Conservation (phyloP, 1,140 invertebrate genomes). For the Schmidtea mediterranea region DNA sequence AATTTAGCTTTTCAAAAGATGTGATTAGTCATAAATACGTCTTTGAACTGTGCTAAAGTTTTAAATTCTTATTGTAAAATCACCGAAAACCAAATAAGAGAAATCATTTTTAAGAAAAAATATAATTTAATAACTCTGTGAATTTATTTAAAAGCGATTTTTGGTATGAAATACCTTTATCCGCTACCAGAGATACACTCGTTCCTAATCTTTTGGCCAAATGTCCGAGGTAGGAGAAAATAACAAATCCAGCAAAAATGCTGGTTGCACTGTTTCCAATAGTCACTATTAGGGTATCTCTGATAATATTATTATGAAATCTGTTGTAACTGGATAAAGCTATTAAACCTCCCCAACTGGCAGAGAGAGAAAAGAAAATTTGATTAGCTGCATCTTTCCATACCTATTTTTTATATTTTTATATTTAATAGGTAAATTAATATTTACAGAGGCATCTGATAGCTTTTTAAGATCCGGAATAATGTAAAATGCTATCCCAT, state of each 20-base stretch:
- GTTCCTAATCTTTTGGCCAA: slow-evolving; percentile 37
- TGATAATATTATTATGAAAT: slow-evolving; percentile 53
- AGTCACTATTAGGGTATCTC: slow-evolving; percentile 68
- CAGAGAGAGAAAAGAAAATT: slow-evolving; percentile 69
- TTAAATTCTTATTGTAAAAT: too few species aligned
- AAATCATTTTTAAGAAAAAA: too few species aligned
- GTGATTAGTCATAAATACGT: too few species aligned
- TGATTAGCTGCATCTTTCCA: slow-evolving; percentile 74
- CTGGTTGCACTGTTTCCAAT: slow-evolving; percentile 78
- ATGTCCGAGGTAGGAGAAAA: slow-evolving; percentile 76
- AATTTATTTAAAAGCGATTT: too few species aligned
- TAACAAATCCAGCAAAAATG: slow-evolving; percentile 85
- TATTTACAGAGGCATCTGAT: background rate
- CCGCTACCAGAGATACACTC: slow-evolving; percentile 58
- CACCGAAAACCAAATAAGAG: too few species aligned
- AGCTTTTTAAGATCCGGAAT: slow-evolving; percentile 9
- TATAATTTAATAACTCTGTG: too few species aligned
- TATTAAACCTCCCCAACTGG: slow-evolving; percentile 71
- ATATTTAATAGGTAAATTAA: too few species aligned
- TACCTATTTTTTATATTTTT: slow-evolving; percentile 15
- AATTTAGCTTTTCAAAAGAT: too few species aligned
- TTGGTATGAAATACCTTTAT: too few species aligned
- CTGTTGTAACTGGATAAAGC: slow-evolving; percentile 73
- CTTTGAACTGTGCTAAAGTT: too few species aligned
- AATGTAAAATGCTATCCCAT: slow-evolving; percentile 3